Percentiles rank a stretch among this genome's conserved stretches.
phyloP scores from a whole-genome alignment of 2,113 vertebrate genomes.

The Pseudonaja textilis region DNA sequence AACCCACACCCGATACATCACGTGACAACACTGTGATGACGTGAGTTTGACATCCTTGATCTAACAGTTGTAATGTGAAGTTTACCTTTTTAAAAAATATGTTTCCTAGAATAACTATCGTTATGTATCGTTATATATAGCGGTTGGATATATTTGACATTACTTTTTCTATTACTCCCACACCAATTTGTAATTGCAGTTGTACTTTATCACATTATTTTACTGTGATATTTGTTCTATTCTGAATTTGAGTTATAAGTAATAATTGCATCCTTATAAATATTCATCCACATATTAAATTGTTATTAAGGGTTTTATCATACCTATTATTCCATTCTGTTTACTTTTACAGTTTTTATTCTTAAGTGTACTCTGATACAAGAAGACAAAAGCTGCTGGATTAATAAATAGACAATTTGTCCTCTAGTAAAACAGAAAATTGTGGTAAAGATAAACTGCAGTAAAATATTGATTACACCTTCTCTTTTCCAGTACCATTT shows the following conservation, averaged over 20 bases:
- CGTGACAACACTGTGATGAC: no score
- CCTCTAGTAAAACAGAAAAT: not conserved
- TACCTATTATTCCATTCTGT: not conserved
- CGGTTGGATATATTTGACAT: not conserved
- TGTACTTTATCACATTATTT: not conserved
- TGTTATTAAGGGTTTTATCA: not conserved
- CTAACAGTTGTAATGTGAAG: not conserved
- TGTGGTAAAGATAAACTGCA: not conserved
- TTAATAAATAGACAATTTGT: not conserved
- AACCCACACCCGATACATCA: no score
- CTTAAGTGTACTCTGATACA: not conserved
- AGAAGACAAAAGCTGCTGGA: not conserved
- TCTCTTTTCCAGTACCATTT: not conserved
- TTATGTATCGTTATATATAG: no score
- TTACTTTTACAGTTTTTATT: not conserved
- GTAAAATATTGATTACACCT: not conserved
- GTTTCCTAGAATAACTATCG: no score
- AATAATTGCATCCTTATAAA: not conserved
- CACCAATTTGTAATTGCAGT: not conserved
- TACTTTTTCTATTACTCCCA: not conserved
- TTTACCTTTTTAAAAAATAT: not conserved
- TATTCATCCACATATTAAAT: not conserved
- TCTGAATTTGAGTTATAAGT: not conserved
- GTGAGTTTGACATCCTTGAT: not conserved
- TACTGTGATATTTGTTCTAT: not conserved